Base-by-base conservation (phyloP, 2,113 vertebrate species). In the Garra rufa region DNA sequence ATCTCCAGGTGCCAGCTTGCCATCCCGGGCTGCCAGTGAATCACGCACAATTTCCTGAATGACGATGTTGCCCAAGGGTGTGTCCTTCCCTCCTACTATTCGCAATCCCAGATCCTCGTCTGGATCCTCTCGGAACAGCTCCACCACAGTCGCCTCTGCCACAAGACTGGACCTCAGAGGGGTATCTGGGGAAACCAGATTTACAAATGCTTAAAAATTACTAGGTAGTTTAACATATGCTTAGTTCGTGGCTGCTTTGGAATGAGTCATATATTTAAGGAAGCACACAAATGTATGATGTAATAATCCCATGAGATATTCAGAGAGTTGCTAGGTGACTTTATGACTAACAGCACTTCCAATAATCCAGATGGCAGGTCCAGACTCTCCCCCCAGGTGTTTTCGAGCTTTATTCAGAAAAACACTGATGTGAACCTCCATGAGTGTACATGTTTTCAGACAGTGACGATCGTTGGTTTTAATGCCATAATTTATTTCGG, bases 51-150 rank as follows among this genome's bases (percentile, higher is more conserved):
- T 93, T 61, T 97, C 97, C 89, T 98, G 97, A 85, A 98, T 94
- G 41, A 98, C 96, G 0, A 98, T 96, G 86, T 97, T 97, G 9
- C 97, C 97, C 17, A 98, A 92, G 0, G 97, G 96, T 0, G 96
- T 97, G 93, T 98, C 96, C 91, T 97, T 97, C 1, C 97, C 97
- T 13, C 97, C 97, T 6, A 98, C 97, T 46, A 97, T 96, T 61
- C 95, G 95, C 86, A 97, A 93, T 17, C 97, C 97, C 82, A 97
- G 92, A 59, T 96, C 95, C 59, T 97, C 95, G 61, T 95, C 95
- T 0, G 93, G 93, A 73, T 97, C 95, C 1, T 96, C 95, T 80
- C 95, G 93, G 85, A 94, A 93, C 88, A 98, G 93, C 91, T 97
- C 96, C 24, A 97, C 92, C 0, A 94, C 90, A 19, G 90, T 96